Conservation (phyloP, 2,797 vertebrate species). For the Ataeniobius toweri region DNA sequence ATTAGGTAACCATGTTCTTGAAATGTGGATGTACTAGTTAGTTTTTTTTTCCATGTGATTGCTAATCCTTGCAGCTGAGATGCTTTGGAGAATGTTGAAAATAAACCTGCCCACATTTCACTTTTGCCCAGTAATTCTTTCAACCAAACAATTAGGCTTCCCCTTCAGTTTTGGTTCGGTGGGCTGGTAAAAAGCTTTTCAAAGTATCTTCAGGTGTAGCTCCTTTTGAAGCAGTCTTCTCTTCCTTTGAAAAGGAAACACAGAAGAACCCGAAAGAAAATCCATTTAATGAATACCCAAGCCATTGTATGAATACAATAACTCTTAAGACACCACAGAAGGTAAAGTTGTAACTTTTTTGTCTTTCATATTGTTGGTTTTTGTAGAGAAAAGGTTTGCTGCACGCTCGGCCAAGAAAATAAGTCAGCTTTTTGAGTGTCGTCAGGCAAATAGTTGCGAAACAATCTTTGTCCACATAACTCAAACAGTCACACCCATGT, state of each 20-base stretch:
- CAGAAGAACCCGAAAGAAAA: neutral
- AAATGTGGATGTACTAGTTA: neutral
- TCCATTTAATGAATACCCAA: conserved; percentile 8
- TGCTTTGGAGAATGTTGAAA: conserved; percentile 4
- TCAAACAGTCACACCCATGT: conserved; percentile 56
- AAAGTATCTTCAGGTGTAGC: conserved; percentile 14
- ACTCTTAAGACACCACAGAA: conserved; percentile 4
- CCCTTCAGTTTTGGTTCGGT: conserved; percentile 21
- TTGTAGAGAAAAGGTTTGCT: conserved; percentile 17
- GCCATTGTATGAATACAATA: conserved; percentile 11
- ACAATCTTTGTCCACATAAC: conserved; percentile 51
- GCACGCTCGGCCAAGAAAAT: conserved; percentile 24
- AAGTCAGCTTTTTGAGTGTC: conserved; percentile 31
- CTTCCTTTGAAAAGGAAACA: neutral
- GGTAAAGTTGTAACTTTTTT: neutral
- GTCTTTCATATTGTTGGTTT: neutral
- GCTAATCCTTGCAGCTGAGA: neutral
- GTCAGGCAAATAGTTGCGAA: conserved; percentile 47
- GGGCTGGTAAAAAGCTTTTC: conserved; percentile 1
- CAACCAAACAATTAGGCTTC: conserved; percentile 1
- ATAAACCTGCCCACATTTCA: conserved; percentile 8
- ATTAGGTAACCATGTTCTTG: neutral
- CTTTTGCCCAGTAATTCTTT: conserved; percentile 2
- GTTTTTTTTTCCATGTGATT: neutral
- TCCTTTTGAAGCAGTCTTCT: neutral